Evolutionary conservation across 2,113 vertebrate species (phyloP), one percentile per base, ranked within the genome.

Genomic region (Dipodomys merriami): DNA sequence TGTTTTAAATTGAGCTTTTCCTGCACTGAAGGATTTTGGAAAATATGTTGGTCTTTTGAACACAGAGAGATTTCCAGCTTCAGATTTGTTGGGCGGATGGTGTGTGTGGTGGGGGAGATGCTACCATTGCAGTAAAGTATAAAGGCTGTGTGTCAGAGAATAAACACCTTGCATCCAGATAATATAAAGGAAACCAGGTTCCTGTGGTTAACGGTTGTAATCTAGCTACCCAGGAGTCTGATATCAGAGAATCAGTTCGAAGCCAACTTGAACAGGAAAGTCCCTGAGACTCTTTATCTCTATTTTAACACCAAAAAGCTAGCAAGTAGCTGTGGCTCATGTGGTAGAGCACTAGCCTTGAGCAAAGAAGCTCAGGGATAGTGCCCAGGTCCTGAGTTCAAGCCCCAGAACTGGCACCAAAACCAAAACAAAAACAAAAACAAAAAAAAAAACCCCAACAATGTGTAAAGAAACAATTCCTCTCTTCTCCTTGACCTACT

Each of bases 31-130:
- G 90, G 88, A 53, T 89, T 86, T 96, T 91, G 89, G 93, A 67
- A 97, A 94, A 89, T 81, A 2, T 49, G 88, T 96, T 87, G 88
- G 44, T 81, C 9, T 95, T 96, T 94, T 65, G 76, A 71, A 76
- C 67, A 62, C n/a, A 71, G 81, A 27, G 44, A 83, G 91, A 78
- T 83, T 91, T 16, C 0, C 76, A 91, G 12, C 67, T 22, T 91
- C 88, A 13, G 2, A 49, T 94, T 29, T 80, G 39, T 79, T 39
- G 39, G 39, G 39, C 5, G 5, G 39, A 39, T 5, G 39, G 39
- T 39, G 39, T 39, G 5, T 39, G 39, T 39, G 39, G 39, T 6
- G 39, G 39, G 39, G 39, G 39, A 39, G 39, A 39, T 39, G 15
- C 53, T 39, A 7, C 0, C 19, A 10, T 30, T 76, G 72, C 35